Conservation (phyloP, 2,113 vertebrate genomes). For the Myocastor coypus region DNA sequence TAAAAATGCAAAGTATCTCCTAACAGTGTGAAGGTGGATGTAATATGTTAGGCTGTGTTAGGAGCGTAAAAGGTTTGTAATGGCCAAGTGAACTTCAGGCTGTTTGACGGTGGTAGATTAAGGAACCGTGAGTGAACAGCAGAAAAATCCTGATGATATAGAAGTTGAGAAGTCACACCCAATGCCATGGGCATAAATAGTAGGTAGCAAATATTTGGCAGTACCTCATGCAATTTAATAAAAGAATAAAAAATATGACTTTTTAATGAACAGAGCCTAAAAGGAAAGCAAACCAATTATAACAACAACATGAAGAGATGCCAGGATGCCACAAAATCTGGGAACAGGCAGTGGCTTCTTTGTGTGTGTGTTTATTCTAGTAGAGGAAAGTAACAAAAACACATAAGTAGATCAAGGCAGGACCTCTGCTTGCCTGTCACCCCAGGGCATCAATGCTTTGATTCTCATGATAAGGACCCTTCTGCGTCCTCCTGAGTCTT, state of each 20-base stretch:
- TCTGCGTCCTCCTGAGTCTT: conserved; percentile 25
- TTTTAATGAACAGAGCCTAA: neutral
- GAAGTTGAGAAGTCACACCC: neutral
- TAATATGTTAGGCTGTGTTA: neutral
- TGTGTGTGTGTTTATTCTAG: neutral
- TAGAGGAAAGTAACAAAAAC: neutral
- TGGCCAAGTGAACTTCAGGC: neutral
- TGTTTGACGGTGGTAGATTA: neutral
- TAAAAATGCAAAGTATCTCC: neutral
- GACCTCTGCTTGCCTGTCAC: neutral
- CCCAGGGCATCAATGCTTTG: neutral
- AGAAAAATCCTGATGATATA: neutral
- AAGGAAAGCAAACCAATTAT: neutral
- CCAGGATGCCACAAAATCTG: neutral
- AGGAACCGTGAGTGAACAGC: neutral
- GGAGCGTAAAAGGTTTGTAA: neutral
- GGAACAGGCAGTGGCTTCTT: neutral
- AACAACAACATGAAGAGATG: neutral
- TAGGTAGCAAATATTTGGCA: too few species aligned
- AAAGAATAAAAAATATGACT: neutral
- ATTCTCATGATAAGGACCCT: conserved; percentile 37
- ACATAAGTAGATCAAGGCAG: neutral
- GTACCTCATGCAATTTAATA: neutral
- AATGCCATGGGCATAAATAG: neutral
- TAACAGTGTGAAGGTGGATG: neutral